Evolutionary conservation across 2,113 vertebrate species (phyloP), one percentile per base, ranked within the genome.

Genomic region (Hyla sarda): DNA sequence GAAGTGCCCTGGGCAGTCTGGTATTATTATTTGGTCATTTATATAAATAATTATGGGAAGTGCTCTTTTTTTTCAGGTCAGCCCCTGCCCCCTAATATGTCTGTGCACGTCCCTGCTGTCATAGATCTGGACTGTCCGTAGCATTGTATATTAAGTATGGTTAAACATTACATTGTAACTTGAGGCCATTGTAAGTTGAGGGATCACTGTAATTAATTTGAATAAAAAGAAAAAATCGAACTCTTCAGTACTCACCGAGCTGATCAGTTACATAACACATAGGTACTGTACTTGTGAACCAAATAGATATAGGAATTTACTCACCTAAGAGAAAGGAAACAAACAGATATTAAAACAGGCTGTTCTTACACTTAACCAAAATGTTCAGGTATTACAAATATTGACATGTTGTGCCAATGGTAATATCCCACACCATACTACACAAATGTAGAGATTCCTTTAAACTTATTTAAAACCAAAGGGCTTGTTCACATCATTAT

Each of bases 211-310:
- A n/a, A n/a, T n/a, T n/a, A n/a, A n/a, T n/a, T n/a, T n/a, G n/a
- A n/a, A n/a, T n/a, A n/a, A n/a, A n/a, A n/a, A n/a, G n/a, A n/a
- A n/a, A 69, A 69, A 71, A 41, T 9, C 3, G 4, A 37, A 71
- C n/a, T 28, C 86, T 91, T 87, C 81, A 74, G 89, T 92, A 95
- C 94, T 95, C 92, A 95, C 94, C 92, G 90, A 87, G 87, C 87
- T 3, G 25, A 4, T 88, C 25, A 87, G 92, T 0, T 90, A 87
- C 90, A 93, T 90, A 89, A 65, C 19, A 90, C 75, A 82, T 87
- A 80, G 87, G 88, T 8, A 41, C 8, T 41, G 12, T 48, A 90
- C 30, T 37, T 84, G 87, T 84, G 34, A 92, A 90, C 30, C 86
- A 89, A 88, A 87, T 87, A 87, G 45, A 48, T 50, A 54, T 87